phyloP scores from a whole-genome alignment of 2,113 vertebrate species.

The Physeter macrocephalus region DNA sequence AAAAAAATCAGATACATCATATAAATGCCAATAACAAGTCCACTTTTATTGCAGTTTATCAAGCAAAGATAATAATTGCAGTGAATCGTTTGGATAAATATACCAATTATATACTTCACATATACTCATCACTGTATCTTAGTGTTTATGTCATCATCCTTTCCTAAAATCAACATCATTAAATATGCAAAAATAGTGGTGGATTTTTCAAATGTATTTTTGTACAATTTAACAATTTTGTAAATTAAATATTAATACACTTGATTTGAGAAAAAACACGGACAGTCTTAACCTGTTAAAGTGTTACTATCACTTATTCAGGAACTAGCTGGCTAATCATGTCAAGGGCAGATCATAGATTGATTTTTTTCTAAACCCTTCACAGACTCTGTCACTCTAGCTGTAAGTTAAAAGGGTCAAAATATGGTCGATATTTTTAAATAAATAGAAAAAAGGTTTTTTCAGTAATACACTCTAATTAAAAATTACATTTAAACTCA shows the following conservation, averaged over 20 bases:
- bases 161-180: constrained; percentile 8
- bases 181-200: neutral
- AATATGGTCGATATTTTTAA: neutral
- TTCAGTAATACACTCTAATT: constrained; percentile 10
- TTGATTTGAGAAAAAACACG: neutral
- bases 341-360: neutral
- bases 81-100: neutral
- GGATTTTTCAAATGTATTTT: neutral
- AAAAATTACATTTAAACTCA: constrained; percentile 28
- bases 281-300: neutral
- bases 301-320: neutral
- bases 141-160: neutral
- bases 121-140: neutral
- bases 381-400: neutral
- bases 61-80: neutral
- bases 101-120: neutral
- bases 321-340: neutral
- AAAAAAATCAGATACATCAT: neutral
- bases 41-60: neutral
- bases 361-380: constrained; percentile 2
- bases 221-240: neutral
- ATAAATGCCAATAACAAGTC: neutral
- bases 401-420: neutral
- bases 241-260: neutral
- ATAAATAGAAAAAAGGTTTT: constrained; percentile 7